A percentile compares a stretch with the other conserved stretches of the same genome.
phyloP scores from a whole-genome alignment of 1,140 invertebrate genomes.

The Druon quercuslanigerum region DNA sequence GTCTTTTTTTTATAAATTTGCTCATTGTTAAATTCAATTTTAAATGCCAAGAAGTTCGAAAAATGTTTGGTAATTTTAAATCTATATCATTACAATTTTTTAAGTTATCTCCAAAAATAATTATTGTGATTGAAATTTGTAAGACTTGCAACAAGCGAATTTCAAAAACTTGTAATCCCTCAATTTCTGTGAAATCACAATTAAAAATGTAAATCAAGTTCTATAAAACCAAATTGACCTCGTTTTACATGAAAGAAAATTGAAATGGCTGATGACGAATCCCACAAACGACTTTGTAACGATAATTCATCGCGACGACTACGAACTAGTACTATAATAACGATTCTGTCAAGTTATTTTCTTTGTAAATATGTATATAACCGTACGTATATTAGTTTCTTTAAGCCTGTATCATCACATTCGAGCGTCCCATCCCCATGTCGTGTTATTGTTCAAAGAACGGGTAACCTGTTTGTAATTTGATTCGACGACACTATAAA shows the following conservation, averaged over 20 bases:
- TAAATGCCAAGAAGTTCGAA: too few relatives aligned
- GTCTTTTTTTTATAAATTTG: too few relatives aligned
- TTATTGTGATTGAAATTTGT: too few relatives aligned
- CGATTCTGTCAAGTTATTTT: constrained; percentile 63
- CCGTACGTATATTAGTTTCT: constrained; percentile 74
- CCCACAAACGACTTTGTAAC: constrained; percentile 50
- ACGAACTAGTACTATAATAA: constrained; percentile 44
- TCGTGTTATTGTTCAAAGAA: constrained; percentile 5
- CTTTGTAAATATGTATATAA: constrained; percentile 77
- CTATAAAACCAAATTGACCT: neutral
- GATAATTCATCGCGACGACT: constrained; percentile 42
- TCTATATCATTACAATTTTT: too few relatives aligned
- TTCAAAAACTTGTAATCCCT: too few relatives aligned
- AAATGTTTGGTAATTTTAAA: too few relatives aligned
- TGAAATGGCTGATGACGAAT: constrained; percentile 25
- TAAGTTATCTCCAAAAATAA: too few relatives aligned
- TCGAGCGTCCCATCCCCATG: neutral
- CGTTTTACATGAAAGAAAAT: constrained; percentile 18
- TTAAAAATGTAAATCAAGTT: too few relatives aligned
- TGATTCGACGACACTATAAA: constrained; percentile 1
- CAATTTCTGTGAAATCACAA: too few relatives aligned
- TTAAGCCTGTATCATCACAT: constrained; percentile 66
- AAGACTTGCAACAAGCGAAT: too few relatives aligned
- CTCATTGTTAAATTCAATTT: too few relatives aligned
- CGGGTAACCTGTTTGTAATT: constrained; percentile 3